A percentile compares a stretch with the other conserved stretches of the same genome.
Evolutionary conservation across 2,888 invertebrate species (phyloP).

Genomic region (Synergus itoensis): DNA sequence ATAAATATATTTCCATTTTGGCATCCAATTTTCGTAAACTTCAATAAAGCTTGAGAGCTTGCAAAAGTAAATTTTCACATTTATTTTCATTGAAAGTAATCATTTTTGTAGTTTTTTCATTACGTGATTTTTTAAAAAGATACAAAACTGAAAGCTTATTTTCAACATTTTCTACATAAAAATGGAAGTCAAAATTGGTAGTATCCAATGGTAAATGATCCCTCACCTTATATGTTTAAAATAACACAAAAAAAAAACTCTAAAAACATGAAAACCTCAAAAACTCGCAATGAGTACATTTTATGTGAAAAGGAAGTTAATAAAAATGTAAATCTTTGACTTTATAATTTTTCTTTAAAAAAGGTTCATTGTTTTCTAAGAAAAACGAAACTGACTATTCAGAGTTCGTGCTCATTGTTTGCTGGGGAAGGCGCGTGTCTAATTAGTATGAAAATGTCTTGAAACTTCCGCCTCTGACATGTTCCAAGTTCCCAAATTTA

Average conservation of each 20-base stretch:
- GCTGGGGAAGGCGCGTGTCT: background rate
- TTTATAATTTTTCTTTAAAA: background rate
- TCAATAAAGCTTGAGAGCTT: no score
- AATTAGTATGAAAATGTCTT: constrained; percentile 16
- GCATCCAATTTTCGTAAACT: no score
- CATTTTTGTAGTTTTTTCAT: no score
- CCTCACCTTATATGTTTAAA: background rate
- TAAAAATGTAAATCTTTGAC: constrained; percentile 1
- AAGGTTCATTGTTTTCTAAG: background rate
- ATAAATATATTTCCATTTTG: no score
- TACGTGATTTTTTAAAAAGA: no score
- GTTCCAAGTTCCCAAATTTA: constrained; percentile 18
- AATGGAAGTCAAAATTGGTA: no score
- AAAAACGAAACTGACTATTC: constrained; percentile 16
- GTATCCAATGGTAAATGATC: background rate
- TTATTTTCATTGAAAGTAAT: no score
- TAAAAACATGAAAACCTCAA: background rate
- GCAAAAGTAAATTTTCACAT: no score
- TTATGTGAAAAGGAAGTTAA: background rate
- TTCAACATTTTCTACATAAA: no score
- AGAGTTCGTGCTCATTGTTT: background rate
- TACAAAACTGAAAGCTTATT: no score
- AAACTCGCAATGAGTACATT: background rate
- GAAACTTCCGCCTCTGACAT: background rate
- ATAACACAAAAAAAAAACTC: background rate